These are phyloP conservation scores for Proctacanthus coquilletti DNA, from an alignment of 1,140 invertebrate species.

Conservation along the genomic window DNA sequence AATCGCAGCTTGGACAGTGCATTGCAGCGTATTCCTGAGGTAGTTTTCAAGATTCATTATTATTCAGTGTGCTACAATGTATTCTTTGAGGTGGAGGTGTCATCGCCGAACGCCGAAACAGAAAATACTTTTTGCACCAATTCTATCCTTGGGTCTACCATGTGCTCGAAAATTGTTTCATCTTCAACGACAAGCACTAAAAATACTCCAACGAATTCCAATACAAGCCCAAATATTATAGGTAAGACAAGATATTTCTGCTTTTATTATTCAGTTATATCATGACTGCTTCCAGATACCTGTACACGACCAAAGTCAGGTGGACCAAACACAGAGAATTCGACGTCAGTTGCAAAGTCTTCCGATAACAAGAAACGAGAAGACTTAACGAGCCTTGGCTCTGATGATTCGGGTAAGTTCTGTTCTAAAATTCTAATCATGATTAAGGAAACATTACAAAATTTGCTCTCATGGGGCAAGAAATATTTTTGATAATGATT, in stretches of 20 bases:
- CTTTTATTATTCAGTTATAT: too few relatives aligned
- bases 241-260: too few relatives aligned
- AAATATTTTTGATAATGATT: too few relatives aligned
- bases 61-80: neutral
- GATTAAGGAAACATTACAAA: too few relatives aligned
- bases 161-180: slow-evolving; percentile 27
- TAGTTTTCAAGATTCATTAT: slow-evolving; percentile 18
- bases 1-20: slow-evolving; percentile 79
- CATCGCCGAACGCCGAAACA: slow-evolving; percentile 47
- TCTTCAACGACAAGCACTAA: slow-evolving; percentile 16
- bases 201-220: slow-evolving; percentile 3
- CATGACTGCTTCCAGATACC: too few relatives aligned
- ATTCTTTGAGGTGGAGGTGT: slow-evolving; percentile 23
- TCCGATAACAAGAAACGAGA: slow-evolving; percentile 35
- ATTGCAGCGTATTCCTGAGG: slow-evolving; percentile 69
- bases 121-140: slow-evolving; percentile 29
- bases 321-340: slow-evolving; percentile 4
- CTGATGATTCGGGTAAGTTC: slow-evolving; percentile 57
- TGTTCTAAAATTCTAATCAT: too few relatives aligned
- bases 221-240: too few relatives aligned
- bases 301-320: slow-evolving; percentile 11
- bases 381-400: slow-evolving; percentile 59
- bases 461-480: too few relatives aligned
- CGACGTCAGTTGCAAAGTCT: slow-evolving; percentile 7
- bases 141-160: slow-evolving; percentile 27